phyloP scores from a whole-genome alignment of 2,113 vertebrate genomes.

The Tragulus kanchil region DNA sequence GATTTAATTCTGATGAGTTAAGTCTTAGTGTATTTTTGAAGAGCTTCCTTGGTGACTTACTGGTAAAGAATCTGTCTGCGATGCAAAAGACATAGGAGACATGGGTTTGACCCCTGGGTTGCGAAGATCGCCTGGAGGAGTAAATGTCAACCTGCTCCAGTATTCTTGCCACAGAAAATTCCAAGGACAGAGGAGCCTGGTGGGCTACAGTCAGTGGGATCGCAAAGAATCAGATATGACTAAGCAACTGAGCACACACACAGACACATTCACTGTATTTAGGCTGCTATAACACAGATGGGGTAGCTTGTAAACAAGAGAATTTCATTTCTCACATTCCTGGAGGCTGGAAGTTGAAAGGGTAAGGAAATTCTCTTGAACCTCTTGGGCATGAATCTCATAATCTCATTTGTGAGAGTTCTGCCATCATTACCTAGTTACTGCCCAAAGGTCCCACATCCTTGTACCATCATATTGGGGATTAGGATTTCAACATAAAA shows the following conservation, averaged over 20 bases:
- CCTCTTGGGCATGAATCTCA: neutral
- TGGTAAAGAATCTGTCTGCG: neutral
- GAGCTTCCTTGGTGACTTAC: neutral
- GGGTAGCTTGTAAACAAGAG: neutral
- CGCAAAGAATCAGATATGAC: neutral
- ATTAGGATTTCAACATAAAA: neutral
- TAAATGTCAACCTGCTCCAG: neutral
- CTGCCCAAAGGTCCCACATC: neutral
- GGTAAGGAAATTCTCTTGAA: neutral
- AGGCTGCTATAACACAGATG: neutral
- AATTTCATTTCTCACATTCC: neutral
- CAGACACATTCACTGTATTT: neutral
- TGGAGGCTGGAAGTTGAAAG: neutral
- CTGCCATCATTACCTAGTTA: neutral
- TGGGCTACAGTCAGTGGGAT: neutral
- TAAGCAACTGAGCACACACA: neutral
- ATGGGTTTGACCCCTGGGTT: neutral
- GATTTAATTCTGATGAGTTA: neutral
- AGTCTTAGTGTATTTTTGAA: neutral
- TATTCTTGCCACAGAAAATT: neutral
- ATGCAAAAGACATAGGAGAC: neutral
- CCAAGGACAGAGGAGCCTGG: neutral
- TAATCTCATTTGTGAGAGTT: neutral
- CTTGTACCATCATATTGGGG: neutral
- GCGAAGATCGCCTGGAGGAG: neutral